Evolutionary conservation across 2,888 invertebrate species (phyloP).

Genomic region (Macrophya annulata): DNA sequence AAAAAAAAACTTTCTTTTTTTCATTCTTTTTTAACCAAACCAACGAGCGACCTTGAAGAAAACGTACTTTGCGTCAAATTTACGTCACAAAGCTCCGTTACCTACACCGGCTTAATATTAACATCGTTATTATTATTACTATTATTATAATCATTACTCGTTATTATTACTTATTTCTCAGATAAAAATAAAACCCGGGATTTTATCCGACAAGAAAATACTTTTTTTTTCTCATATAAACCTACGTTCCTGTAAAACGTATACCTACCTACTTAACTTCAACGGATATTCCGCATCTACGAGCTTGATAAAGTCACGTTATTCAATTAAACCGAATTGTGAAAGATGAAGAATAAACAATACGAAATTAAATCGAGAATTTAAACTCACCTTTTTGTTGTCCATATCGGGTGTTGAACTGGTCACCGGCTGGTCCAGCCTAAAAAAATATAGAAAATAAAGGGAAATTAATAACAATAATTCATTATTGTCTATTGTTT

Average conservation of each 20-base stretch:
- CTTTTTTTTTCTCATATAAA: not conserved
- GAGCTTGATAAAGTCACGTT: not conserved
- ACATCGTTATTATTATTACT: constrained; percentile 11
- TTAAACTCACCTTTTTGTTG: constrained; percentile 83
- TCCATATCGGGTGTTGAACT: constrained; percentile 85
- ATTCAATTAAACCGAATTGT: not conserved
- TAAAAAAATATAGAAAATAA: constrained; percentile 73
- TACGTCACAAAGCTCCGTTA: not conserved
- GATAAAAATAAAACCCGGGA: not conserved
- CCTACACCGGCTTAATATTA: not conserved
- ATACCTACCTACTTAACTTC: not conserved
- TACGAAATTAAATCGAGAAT: not conserved
- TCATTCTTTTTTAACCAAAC: not conserved
- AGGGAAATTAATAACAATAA: not conserved
- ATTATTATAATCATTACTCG: constrained; percentile 7
- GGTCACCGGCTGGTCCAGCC: constrained; percentile 88
- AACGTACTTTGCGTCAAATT: constrained; percentile 15
- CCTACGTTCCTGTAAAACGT: constrained; percentile 57
- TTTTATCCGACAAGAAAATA: constrained; percentile 47
- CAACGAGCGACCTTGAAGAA: not conserved
- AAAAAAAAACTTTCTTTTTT: constrained; percentile 21
- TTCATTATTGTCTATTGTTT: not conserved
- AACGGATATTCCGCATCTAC: not conserved
- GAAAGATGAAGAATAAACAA: too few species aligned
- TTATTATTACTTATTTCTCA: not conserved